Base-by-base conservation (phyloP, 2,797 vertebrate genomes). In the Lophura swinhoii region DNA sequence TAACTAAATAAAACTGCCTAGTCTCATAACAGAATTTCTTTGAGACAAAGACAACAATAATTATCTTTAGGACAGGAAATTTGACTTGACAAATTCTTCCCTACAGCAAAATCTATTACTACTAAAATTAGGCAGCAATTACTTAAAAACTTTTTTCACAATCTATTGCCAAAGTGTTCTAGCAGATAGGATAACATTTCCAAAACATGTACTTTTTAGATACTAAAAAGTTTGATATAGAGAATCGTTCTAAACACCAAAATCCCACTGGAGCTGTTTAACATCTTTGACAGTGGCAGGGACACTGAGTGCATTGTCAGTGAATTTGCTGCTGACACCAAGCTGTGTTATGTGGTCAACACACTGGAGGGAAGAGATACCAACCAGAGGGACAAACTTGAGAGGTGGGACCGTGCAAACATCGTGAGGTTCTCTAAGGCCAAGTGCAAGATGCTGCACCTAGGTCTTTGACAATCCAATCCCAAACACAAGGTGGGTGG, bases 41-140 rank as follows among this genome's bases (percentile, higher is more conserved):
- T 87, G 81, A 93, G 53, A 91, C 82, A 96, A 94, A 91, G 76
- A 74, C 82, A 95, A 88, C 60, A 87, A 91, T 92, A 95, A 96
- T 96, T 96, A 96, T 83, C 83, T 95, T 91, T 92, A 94, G 79
- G 21, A 68, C 49, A 89, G 59, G n/a, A 96, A 79, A 95, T 78
- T 53, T 93, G 88, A 49, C 80, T 74, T 6, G 1, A 94, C 78
- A 93, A 78, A 58, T 88, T 87, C 33, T 53, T 88, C 23, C 87
- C 44, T 35, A 90, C 80, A 95, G 91, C 64, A 93, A 96, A 97
- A 93, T 91, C 75, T 90, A 94, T 92, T 94, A 86, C 75, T 73
- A 90, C 66, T 41, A 89, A 77, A 6, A 31, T 87, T 88, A 91
- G 62, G 62, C 90, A 95, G 73, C 39, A 90, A 80, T 90, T 95